Evolutionary conservation across 2,888 invertebrate genomes (phyloP).

Genomic region (Parelbella ahira): DNA sequence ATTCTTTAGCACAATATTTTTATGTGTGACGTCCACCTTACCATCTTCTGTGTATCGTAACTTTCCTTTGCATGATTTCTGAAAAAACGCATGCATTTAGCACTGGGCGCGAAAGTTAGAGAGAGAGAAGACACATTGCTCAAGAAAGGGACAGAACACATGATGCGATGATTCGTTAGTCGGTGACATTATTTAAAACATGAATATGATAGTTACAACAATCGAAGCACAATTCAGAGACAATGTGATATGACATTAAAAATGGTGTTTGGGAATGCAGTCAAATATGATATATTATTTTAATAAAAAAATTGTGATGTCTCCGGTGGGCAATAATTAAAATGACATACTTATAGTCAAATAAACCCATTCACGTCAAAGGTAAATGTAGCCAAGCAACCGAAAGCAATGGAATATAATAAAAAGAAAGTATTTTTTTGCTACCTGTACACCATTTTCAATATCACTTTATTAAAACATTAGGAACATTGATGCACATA

Average conservation of each 20-base stretch:
- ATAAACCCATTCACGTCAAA: too few relatives aligned
- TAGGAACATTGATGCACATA: constrained; percentile 12
- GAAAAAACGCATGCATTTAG: constrained; percentile 53
- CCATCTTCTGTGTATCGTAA: constrained; percentile 54
- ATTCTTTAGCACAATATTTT: constrained; percentile 69
- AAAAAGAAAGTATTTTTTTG: background rate
- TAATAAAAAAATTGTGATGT: too few relatives aligned
- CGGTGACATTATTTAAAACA: constrained; percentile 23
- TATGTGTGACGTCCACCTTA: constrained; percentile 65
- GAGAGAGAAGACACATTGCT: constrained; percentile 30
- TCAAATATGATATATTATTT: too few relatives aligned
- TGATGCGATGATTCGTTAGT: constrained; percentile 18
- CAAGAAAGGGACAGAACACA: constrained; percentile 26
- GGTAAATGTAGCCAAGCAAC: too few relatives aligned
- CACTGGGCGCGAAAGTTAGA: constrained; percentile 42
- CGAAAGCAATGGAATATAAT: too few relatives aligned
- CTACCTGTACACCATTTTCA: too few relatives aligned
- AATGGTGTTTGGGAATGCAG: too few relatives aligned
- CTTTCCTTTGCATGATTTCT: constrained; percentile 65
- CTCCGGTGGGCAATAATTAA: too few relatives aligned
- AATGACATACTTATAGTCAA: too few relatives aligned
- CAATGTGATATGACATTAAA: too few relatives aligned
- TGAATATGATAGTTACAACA: constrained; percentile 12
- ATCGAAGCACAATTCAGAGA: too few relatives aligned
- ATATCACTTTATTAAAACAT: background rate